phyloP scores from a whole-genome alignment of 1,140 invertebrate species.

The Hypsibius dujardini region DNA sequence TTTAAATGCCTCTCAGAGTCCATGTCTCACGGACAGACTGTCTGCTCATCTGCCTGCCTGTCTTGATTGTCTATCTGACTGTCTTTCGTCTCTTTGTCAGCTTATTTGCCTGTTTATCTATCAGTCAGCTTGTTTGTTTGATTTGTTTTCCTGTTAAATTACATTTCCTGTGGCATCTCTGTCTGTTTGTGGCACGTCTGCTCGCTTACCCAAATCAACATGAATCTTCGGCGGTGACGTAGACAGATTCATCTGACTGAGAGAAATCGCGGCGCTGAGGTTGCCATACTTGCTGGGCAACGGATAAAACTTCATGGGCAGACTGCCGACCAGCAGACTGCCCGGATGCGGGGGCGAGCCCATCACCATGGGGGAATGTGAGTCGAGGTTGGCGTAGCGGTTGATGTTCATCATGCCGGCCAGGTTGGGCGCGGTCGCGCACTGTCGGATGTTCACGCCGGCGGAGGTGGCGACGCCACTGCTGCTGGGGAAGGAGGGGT shows the following conservation, averaged over 20 bases:
- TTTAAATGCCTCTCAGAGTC: too few relatives aligned
- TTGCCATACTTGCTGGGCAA: background rate
- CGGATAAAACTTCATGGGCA: constrained; percentile 6
- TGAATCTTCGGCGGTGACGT: background rate
- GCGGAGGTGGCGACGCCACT: too few relatives aligned
- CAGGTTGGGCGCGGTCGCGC: background rate
- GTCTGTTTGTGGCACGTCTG: background rate
- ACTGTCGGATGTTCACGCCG: too few relatives aligned
- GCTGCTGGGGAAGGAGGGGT: background rate
- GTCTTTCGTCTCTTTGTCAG: too few relatives aligned
- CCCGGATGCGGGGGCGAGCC: background rate
- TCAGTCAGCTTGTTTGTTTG: background rate
- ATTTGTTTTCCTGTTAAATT: background rate
- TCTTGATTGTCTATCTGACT: too few relatives aligned
- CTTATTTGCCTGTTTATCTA: background rate
- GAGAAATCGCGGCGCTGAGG: background rate
- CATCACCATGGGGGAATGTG: background rate
- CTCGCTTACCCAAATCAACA: background rate
- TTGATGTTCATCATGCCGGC: too few relatives aligned
- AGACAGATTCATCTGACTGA: too few relatives aligned
- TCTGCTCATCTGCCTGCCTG: too few relatives aligned
- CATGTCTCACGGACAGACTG: too few relatives aligned
- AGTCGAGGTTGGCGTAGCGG: background rate
- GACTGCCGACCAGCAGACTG: too few relatives aligned
- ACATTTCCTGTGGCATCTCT: background rate